phyloP scores from a whole-genome alignment of 2,888 invertebrate genomes.

The Netelia fuscicornis region DNA sequence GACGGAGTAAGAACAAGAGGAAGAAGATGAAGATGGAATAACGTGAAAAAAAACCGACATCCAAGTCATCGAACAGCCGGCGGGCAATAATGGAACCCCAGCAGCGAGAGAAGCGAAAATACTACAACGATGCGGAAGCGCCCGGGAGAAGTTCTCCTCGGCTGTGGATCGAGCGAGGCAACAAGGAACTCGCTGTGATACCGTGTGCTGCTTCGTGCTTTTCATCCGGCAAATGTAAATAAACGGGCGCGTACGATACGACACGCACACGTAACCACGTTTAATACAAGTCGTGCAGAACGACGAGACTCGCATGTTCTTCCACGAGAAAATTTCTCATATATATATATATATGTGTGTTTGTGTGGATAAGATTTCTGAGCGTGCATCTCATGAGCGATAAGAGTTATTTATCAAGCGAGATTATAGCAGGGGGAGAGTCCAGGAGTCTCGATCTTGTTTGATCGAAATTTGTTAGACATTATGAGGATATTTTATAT shows the following conservation, averaged over 20 bases:
- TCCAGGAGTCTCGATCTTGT: not conserved
- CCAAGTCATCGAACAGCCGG: constrained; percentile 64
- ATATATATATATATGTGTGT: not conserved
- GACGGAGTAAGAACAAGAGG: constrained; percentile 32
- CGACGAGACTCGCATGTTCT: not conserved
- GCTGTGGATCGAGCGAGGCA: constrained; percentile 41
- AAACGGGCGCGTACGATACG: constrained; percentile 35
- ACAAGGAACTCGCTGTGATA: constrained; percentile 60
- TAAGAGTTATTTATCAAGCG: constrained; percentile 2
- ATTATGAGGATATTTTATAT: too few relatives aligned
- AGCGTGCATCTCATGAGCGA: not conserved
- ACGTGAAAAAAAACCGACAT: constrained; percentile 31
- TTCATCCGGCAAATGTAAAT: constrained; percentile 56
- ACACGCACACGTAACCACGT: constrained; percentile 6
- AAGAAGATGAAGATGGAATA: constrained; percentile 14
- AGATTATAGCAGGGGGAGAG: not conserved
- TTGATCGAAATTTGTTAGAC: not conserved
- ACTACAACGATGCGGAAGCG: constrained; percentile 46
- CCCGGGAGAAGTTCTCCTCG: not conserved
- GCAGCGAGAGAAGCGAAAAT: constrained; percentile 30
- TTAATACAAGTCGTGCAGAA: not conserved
- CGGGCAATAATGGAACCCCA: constrained; percentile 60
- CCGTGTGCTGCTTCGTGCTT: constrained; percentile 19
- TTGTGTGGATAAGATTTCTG: not conserved
- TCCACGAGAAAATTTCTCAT: not conserved